Base-by-base conservation (phyloP, 2,797 vertebrate species). In the Margarornis squamiger region DNA sequence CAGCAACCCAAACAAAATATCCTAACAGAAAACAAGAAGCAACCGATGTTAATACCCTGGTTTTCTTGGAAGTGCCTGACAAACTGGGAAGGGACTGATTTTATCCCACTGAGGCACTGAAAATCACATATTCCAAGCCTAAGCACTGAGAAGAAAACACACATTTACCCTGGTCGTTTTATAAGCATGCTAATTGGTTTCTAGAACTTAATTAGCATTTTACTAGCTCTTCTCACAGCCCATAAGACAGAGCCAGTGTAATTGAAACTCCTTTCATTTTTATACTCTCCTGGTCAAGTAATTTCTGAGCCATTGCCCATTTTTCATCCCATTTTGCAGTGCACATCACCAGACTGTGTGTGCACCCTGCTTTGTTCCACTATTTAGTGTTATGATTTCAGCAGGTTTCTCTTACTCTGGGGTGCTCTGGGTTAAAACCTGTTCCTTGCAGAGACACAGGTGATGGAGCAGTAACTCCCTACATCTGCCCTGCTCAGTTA, bases 1-100 rank as follows among this genome's bases (percentile, higher is more conserved):
- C 96, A 99, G 92, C 77, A 99, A 98, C 48, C 99, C 99, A 96
- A 99, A 98, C 51, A 99, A 98, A 96, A 99, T 99, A 91, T 99
- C 99, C 99, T 99, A 89, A 30, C 17, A 75, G 73, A 12, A 80
- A 80, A 62, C 2, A 9, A 78, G 14, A 20, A 75, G 22, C 29
- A 76, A 51, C 43, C 77, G 61, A 3, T 6, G 4, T 88, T 6
- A 48, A 32, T 0, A 27, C 0, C 14, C 10, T 24, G 23, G 46
- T 39, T 86, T 71, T 66, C n/a, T 22, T 16, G 29, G 7, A 59
- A 43, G 6, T 6, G 27, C 32, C 29, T 57, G 68, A 24, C 1
- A 6, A 65, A 62, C 19, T 32, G 63, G 23, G 71, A 70, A 63
- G 2, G 22, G 54, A 39, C 21, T 29, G 17, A 21, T 76, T 71